Evolutionary conservation across 1,140 invertebrate species (phyloP).

Genomic region (Micrasema minimum): DNA sequence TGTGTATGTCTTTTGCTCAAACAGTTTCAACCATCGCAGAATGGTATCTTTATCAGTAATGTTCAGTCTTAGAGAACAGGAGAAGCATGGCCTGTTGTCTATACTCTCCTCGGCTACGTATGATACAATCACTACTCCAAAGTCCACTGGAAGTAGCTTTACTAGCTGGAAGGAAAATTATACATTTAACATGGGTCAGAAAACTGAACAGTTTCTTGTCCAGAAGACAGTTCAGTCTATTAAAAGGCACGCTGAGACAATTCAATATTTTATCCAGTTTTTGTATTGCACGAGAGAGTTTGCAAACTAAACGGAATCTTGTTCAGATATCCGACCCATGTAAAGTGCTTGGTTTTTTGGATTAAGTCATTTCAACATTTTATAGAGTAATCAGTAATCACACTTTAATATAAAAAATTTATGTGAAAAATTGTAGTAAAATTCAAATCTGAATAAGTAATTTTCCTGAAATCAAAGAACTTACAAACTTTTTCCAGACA

Average conservation of each 20-base stretch:
- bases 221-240: too few relatives aligned
- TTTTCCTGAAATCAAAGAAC: too few relatives aligned
- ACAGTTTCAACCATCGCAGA: conserved; percentile 23
- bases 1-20: conserved; percentile 30
- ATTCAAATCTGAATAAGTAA: too few relatives aligned
- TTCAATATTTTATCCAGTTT: background rate
- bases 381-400: too few relatives aligned
- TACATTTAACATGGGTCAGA: conserved; percentile 1
- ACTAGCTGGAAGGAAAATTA: conserved; percentile 19
- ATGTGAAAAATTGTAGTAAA: too few relatives aligned
- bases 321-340: background rate
- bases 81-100: conserved; percentile 25
- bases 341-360: too few relatives aligned
- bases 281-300: too few relatives aligned
- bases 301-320: too few relatives aligned
- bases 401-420: too few relatives aligned
- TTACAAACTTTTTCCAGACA: too few relatives aligned
- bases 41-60: conserved; percentile 30
- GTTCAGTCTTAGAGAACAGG: conserved; percentile 19
- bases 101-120: conserved; percentile 15
- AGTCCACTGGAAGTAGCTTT: conserved; percentile 14
- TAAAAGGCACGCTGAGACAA: background rate
- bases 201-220: too few relatives aligned
- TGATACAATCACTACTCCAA: conserved; percentile 31
- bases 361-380: too few relatives aligned